Evolutionary conservation across 2,113 vertebrate species (phyloP).

Genomic region (Calypte anna): DNA sequence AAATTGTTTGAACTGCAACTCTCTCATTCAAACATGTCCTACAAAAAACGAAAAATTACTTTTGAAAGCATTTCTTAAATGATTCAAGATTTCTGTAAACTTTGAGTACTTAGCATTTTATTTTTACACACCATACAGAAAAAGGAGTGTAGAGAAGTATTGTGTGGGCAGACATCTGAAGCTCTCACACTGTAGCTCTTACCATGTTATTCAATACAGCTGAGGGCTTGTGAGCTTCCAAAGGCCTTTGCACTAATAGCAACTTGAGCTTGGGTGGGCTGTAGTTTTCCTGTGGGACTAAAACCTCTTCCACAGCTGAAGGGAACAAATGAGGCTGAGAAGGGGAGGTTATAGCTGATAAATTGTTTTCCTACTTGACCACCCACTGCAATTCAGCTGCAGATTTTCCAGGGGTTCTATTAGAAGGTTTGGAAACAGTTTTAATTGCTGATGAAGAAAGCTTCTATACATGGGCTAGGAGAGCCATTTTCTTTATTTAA

Average conservation of each 20-base stretch:
- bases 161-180: not conserved
- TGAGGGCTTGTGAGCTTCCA: not conserved
- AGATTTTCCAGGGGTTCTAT: not conserved
- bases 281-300: not conserved
- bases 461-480: not conserved
- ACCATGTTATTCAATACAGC: not conserved
- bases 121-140: not conserved
- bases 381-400: not conserved
- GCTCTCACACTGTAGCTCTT: not conserved
- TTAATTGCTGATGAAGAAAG: not conserved
- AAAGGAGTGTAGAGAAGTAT: not conserved
- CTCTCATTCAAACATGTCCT: not conserved
- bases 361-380: not conserved
- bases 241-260: not conserved
- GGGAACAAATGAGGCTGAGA: not conserved
- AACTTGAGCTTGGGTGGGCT: not conserved
- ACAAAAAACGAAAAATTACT: not conserved
- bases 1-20: not conserved
- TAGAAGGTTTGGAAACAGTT: not conserved
- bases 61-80: not conserved
- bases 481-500: constrained; percentile 7
- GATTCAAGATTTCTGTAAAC: not conserved
- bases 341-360: not conserved
- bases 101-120: not conserved
- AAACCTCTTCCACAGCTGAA: not conserved